phyloP scores from a whole-genome alignment of 2,113 vertebrate genomes.

The Butorides virescens region DNA sequence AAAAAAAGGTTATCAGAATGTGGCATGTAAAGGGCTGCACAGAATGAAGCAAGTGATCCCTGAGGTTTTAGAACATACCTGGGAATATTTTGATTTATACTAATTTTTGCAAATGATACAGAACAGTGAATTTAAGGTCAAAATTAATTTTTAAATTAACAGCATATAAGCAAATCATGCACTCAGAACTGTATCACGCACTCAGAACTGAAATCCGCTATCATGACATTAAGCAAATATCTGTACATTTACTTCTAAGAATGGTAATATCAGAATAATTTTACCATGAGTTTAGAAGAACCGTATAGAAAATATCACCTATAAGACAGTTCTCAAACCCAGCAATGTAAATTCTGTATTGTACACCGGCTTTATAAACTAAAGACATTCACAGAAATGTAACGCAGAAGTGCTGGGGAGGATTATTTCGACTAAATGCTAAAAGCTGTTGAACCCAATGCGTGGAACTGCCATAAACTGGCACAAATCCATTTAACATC shows the following conservation, averaged over 20 bases:
- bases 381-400: background rate
- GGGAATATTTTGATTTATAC: background rate
- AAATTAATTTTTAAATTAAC: background rate
- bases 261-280: background rate
- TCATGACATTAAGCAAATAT: background rate
- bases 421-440: constrained; percentile 1
- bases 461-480: constrained; percentile 31
- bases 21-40: background rate
- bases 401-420: background rate
- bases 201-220: background rate
- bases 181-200: background rate
- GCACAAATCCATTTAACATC: constrained; percentile 37
- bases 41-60: background rate
- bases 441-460: background rate
- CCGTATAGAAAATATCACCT: background rate
- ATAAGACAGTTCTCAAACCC: background rate
- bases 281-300: background rate
- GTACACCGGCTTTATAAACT: background rate
- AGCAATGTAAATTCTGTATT: background rate
- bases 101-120: background rate
- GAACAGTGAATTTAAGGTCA: background rate
- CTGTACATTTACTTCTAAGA: background rate
- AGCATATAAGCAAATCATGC: background rate
- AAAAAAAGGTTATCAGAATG: background rate
- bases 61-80: background rate